phyloP scores from a whole-genome alignment of 2,888 invertebrate species.

The Furcula furcula region DNA sequence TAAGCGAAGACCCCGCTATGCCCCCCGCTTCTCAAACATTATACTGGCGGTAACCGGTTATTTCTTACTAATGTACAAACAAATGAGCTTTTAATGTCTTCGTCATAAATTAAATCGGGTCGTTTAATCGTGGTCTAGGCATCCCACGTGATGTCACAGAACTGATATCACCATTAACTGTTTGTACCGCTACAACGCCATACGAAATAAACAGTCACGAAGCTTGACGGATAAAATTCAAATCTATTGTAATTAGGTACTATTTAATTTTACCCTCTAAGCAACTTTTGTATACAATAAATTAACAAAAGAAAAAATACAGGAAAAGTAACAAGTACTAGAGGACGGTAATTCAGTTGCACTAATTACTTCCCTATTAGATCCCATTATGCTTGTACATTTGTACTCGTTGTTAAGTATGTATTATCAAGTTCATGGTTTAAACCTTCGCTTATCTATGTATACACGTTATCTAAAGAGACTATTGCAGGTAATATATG shows the following conservation, averaged over 20 bases:
- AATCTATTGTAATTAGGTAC: no score
- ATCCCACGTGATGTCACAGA: not conserved
- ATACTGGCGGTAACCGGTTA: slow-evolving; percentile 20
- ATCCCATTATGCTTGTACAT: slow-evolving; percentile 14
- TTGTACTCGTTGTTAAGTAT: slow-evolving; percentile 3
- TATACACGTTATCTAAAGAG: slow-evolving; percentile 10
- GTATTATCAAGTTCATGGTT: slow-evolving; percentile 35
- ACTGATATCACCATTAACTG: not conserved
- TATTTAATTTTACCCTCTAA: no score
- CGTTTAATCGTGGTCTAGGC: not conserved
- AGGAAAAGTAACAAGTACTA: slow-evolving; percentile 21
- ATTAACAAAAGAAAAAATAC: slow-evolving; percentile 8
- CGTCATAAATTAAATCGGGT: not conserved
- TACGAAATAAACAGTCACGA: no score
- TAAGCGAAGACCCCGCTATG: slow-evolving; percentile 19
- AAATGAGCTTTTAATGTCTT: not conserved
- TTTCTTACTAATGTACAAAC: not conserved
- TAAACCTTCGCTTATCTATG: slow-evolving; percentile 16
- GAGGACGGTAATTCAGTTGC: slow-evolving; percentile 20
- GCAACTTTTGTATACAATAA: no score
- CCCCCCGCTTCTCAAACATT: slow-evolving; percentile 13
- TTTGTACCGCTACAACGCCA: no score
- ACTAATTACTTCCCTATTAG: slow-evolving; percentile 24
- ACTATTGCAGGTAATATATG: slow-evolving; percentile 11
- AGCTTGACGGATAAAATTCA: no score